These are phyloP conservation scores for Amorpha juglandis DNA, from an alignment of 2,888 invertebrate genomes.

Conservation along the genomic window DNA sequence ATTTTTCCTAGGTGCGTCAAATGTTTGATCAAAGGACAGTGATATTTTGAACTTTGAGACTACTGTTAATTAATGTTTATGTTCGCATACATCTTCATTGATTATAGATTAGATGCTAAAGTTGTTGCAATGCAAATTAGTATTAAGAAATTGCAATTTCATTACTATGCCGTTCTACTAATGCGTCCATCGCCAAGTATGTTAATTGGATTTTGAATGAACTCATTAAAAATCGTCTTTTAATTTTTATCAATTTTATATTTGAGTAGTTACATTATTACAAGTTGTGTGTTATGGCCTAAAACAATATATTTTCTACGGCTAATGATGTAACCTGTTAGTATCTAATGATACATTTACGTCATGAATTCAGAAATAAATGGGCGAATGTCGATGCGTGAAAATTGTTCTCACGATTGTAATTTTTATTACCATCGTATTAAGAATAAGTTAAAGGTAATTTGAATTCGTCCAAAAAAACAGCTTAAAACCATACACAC, in stretches of 20 bases:
- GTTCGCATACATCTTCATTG: neutral
- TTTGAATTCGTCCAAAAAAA: neutral
- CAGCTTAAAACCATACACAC: too few species aligned
- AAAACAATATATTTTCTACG: neutral
- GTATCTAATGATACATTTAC: neutral
- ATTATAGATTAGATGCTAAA: slow-evolving; percentile 1
- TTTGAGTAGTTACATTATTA: neutral
- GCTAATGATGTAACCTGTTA: too few species aligned
- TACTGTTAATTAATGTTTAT: neutral
- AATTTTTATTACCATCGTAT: neutral
- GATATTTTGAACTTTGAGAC: neutral
- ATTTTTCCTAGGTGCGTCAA: slow-evolving; percentile 26
- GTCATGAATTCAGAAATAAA: too few species aligned
- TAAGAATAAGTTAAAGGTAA: neutral
- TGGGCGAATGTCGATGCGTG: too few species aligned
- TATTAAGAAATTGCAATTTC: neutral
- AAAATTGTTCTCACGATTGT: too few species aligned
- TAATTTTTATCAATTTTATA: too few species aligned
- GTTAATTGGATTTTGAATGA: neutral
- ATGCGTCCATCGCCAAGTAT: slow-evolving; percentile 3
- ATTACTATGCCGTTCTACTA: slow-evolving; percentile 3
- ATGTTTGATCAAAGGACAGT: neutral
- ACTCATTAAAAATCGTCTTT: slow-evolving; percentile 1
- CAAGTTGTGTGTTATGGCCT: neutral
- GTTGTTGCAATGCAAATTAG: neutral